Conservation (phyloP, 2,797 vertebrate genomes). For the Coregonus ussuriensis region DNA sequence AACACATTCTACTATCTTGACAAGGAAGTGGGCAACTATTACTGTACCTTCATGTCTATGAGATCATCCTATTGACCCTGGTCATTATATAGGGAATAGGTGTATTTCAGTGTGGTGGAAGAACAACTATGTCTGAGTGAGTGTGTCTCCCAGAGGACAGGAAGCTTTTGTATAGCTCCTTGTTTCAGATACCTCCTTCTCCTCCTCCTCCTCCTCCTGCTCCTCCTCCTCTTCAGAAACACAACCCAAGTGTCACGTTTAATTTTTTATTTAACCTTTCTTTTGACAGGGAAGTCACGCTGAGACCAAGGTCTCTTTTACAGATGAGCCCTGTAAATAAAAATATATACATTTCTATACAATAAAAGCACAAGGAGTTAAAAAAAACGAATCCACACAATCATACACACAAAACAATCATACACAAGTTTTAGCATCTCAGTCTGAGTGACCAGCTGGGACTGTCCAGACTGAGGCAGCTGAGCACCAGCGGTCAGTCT, state of each 20-base stretch:
- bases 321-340: too few species aligned
- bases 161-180: not conserved
- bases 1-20: not conserved
- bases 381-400: too few species aligned
- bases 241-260: not conserved
- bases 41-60: not conserved
- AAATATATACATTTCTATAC: too few species aligned
- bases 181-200: not conserved
- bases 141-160: not conserved
- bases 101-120: not conserved
- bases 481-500: not conserved
- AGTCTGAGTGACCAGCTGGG: not conserved
- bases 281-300: too few species aligned
- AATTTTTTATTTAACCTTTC: too few species aligned
- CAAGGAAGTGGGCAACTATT: not conserved
- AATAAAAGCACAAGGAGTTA: too few species aligned
- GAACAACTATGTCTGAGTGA: too few species aligned
- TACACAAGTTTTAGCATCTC: too few species aligned
- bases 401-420: too few species aligned
- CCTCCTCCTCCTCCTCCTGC: not conserved
- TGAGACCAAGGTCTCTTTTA: too few species aligned
- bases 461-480: not conserved
- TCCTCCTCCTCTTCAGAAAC: not conserved
- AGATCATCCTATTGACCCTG: too few species aligned
- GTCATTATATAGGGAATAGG: not conserved